Evolutionary conservation across 2,888 invertebrate genomes (phyloP), one percentile per base, ranked within the genome.

Genomic region (Antheraea assamensis): DNA sequence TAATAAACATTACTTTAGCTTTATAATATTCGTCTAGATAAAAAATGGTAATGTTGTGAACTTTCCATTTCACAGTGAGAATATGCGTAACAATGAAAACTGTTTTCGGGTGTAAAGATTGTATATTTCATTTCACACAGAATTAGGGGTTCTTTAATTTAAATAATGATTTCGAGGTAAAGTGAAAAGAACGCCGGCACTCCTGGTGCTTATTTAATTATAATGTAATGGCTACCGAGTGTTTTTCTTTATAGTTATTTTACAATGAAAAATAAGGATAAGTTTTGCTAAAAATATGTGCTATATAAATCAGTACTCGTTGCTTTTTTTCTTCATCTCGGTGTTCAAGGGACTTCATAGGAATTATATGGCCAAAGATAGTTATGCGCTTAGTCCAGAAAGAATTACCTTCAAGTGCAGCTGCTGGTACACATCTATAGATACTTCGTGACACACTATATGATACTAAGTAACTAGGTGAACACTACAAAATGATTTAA

Each of bases 141-240:
- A 68, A 68, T 68, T 31, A n/a, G 0, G 3, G 31, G 17, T 31
- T 68, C 21, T 68, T 21, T 68, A 31, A 35, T 35, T 35, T 35
- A 4, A 31, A 68, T 10, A 68, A 35, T n/a, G 5, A 35, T 68
- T 68, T 21, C n/a, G 68, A n/a, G 68, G 21, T 8, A n/a, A 68
- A 17, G 21, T 21, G 24, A 35, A 31, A 66, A 66, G 15, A 19
- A 64, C 27, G 2, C 66, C 17, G n/a, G n/a, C 68, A n/a, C 21
- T 35, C 35, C 68, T 68, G 68, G 21, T 35, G 35, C 8, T 35
- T 68, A 21, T 35, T 68, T n/a, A 68, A 35, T n/a, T 68, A 68
- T 68, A 13, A 35, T 68, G 35, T 68, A 35, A 68, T 35, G 68
- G 68, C 0, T 15, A 35, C 68, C 31, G 68, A 68, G 68, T 68